Evolutionary conservation across 2,797 vertebrate genomes (phyloP).

Genomic region (Prionace glauca): DNA sequence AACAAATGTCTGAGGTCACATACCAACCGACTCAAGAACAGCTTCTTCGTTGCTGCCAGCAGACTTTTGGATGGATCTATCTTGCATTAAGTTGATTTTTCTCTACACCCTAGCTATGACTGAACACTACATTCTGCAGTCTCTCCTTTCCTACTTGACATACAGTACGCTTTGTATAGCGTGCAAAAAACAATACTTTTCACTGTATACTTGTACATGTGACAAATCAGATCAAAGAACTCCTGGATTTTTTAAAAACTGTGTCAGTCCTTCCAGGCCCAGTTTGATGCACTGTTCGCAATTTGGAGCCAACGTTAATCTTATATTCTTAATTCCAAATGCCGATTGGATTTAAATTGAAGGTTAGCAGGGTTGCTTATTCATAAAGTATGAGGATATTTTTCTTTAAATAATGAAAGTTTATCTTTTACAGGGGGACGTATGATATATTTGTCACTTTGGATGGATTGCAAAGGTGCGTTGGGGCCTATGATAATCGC

Average conservation of each 20-base stretch:
- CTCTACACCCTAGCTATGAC: too few relatives aligned
- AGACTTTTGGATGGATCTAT: too few relatives aligned
- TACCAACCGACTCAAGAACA: too few relatives aligned
- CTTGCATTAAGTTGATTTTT: too few relatives aligned
- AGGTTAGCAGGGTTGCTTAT: neutral
- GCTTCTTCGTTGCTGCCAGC: too few relatives aligned
- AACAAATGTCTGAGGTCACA: too few relatives aligned
- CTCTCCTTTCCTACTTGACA: too few relatives aligned
- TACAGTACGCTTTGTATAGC: too few relatives aligned
- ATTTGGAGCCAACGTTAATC: neutral
- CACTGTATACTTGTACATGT: too few relatives aligned
- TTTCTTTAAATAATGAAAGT: slow-evolving; percentile 17
- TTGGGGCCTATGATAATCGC: slow-evolving; percentile 87
- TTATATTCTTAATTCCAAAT: neutral
- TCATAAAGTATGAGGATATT: neutral
- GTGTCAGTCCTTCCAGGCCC: neutral
- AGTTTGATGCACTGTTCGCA: neutral
- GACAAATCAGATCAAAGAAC: too few relatives aligned
- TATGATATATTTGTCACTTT: slow-evolving; percentile 85
- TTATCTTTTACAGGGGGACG: slow-evolving; percentile 68
- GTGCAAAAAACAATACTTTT: too few relatives aligned
- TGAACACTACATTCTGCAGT: too few relatives aligned
- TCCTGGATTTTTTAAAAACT: neutral
- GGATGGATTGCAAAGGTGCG: slow-evolving; percentile 74
- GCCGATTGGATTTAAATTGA: neutral